A percentile compares a stretch with the other conserved stretches of the same genome.
These are phyloP conservation scores for Leptogaster cylindrica DNA, from an alignment of 2,888 invertebrate species.

Conservation along the genomic window DNA sequence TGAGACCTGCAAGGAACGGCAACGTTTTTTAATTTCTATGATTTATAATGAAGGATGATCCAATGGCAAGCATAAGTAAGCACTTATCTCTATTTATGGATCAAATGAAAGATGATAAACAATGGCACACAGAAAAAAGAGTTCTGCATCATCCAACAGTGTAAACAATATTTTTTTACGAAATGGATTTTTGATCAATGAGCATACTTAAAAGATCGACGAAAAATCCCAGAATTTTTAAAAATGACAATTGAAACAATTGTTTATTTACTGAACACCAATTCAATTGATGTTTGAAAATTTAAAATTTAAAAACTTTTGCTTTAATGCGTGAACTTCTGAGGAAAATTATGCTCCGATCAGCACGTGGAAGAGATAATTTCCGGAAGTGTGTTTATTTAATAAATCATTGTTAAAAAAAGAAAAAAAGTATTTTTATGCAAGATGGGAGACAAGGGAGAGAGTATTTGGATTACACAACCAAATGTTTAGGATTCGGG, in stretches of 20 bases:
- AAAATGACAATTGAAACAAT: conserved; percentile 22
- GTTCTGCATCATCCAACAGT: conserved; percentile 3
- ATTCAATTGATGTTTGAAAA: neutral
- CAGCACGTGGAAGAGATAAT: neutral
- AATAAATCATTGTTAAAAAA: too few relatives aligned
- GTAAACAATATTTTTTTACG: conserved; percentile 35
- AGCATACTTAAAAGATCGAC: too few relatives aligned
- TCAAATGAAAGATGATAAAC: conserved; percentile 29
- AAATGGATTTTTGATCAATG: conserved; percentile 20
- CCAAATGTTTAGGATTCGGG: too few relatives aligned
- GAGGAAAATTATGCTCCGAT: neutral
- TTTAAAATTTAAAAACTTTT: neutral
- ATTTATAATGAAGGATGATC: neutral
- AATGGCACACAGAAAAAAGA: conserved; percentile 26
- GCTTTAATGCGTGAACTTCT: neutral
- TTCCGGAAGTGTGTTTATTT: conserved; percentile 22
- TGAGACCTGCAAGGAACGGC: conserved; percentile 44
- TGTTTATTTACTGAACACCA: conserved; percentile 10
- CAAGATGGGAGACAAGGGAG: too few relatives aligned
- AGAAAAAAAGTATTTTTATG: too few relatives aligned
- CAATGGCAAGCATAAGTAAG: conserved; percentile 9
- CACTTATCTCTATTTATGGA: conserved; percentile 27
- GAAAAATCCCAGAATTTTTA: neutral
- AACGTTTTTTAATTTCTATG: neutral
- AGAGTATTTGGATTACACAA: too few relatives aligned